These are phyloP conservation scores for Carterocephalus palaemon DNA, from an alignment of 2,888 invertebrate genomes.

Conservation along the genomic window DNA sequence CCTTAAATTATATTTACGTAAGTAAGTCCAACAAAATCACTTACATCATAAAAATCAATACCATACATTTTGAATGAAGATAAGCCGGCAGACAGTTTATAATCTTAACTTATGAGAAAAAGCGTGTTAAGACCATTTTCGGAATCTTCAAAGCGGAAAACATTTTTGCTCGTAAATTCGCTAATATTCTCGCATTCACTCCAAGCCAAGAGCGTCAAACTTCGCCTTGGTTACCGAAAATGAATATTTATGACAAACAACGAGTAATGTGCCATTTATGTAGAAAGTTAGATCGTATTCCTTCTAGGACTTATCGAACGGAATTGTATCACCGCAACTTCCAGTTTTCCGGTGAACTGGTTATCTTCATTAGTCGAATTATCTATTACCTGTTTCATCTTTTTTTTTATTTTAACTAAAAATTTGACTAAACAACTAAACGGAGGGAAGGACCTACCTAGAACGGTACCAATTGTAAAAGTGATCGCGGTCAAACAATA, in stretches of 20 bases:
- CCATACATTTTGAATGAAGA: too few relatives aligned
- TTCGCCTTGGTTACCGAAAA: conserved; percentile 69
- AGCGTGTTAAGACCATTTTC: conserved; percentile 25
- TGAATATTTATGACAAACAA: conserved; percentile 75
- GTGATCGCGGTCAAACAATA: too few relatives aligned
- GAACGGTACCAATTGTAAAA: too few relatives aligned
- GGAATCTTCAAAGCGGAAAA: conserved; percentile 53
- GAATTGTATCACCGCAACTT: conserved; percentile 43
- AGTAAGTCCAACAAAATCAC: too few relatives aligned
- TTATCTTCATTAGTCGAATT: conserved; percentile 1
- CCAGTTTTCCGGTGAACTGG: conserved; percentile 13
- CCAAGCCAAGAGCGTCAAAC: conserved; percentile 61
- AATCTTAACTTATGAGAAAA: too few relatives aligned
- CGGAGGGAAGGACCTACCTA: too few relatives aligned
- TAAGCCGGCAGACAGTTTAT: too few relatives aligned
- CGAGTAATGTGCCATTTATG: conserved; percentile 73
- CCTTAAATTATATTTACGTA: too few relatives aligned
- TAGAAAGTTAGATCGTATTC: conserved; percentile 70
- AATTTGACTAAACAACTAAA: too few relatives aligned
- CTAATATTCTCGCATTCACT: conserved; percentile 68
- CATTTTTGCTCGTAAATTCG: conserved; percentile 74
- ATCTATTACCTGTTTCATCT: too few relatives aligned
- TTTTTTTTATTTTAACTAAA: too few relatives aligned
- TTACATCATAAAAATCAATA: too few relatives aligned
- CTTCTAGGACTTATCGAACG: conserved; percentile 61